These are phyloP conservation scores for Meles meles DNA, from an alignment of 2,113 vertebrate genomes.

Conservation along the genomic window DNA sequence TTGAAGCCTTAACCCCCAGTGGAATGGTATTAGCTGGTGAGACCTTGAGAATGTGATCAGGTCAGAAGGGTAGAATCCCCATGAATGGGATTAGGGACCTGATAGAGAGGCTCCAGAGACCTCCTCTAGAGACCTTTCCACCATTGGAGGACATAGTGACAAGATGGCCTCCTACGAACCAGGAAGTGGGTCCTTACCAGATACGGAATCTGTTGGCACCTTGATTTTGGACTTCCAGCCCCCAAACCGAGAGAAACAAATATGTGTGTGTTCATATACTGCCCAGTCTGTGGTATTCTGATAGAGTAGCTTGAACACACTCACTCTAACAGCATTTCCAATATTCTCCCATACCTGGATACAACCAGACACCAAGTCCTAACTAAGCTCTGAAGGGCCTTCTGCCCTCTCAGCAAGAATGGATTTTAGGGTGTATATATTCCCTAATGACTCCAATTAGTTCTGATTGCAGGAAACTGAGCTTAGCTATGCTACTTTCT, in stretches of 20 bases:
- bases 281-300: neutral
- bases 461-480: neutral
- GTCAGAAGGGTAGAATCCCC: neutral
- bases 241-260: neutral
- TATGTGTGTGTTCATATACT: too few relatives aligned
- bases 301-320: neutral
- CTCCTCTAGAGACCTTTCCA: neutral
- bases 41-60: neutral
- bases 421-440: too few relatives aligned
- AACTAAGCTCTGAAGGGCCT: too few relatives aligned
- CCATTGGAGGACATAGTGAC: neutral
- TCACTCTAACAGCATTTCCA: fast-evolving
- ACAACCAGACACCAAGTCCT: fast-evolving
- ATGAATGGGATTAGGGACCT: neutral
- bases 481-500: fast-evolving
- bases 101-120: too few relatives aligned
- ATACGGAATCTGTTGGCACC: fast-evolving
- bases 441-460: fast-evolving
- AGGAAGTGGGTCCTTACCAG: neutral
- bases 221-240: neutral
- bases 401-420: too few relatives aligned
- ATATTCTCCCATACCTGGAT: neutral
- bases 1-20: neutral
- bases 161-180: neutral
- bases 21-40: neutral